Percentiles rank a stretch among this genome's conserved stretches.
Conservation (phyloP, 2,797 vertebrate species). For the Enteromius viviparus region DNA sequence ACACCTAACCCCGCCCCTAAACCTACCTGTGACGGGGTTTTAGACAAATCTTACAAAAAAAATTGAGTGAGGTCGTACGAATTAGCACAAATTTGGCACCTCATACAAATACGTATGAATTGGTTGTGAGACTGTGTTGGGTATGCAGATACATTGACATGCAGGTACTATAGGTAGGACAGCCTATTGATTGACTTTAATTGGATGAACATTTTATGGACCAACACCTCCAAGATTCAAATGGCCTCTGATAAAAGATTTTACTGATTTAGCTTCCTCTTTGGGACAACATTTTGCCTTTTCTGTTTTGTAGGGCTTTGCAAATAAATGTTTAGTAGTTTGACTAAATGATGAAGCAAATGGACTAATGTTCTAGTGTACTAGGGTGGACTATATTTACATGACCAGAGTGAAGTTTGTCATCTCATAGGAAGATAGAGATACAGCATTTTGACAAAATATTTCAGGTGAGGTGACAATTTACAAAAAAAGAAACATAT, state of each 20-base stretch:
- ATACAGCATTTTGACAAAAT: not conserved
- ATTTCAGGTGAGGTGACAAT: not conserved
- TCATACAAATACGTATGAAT: too few species aligned
- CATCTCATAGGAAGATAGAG: not conserved
- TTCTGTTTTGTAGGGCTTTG: not conserved
- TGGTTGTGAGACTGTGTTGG: too few species aligned
- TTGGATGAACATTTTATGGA: not conserved
- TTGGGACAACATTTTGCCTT: not conserved
- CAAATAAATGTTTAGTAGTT: not conserved
- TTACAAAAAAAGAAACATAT: not conserved
- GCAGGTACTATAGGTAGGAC: not conserved
- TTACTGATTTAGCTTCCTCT: not conserved
- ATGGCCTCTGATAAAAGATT: not conserved
- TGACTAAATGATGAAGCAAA: not conserved
- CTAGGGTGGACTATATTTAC: not conserved
- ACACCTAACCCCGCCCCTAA: too few species aligned
- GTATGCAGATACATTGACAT: not conserved
- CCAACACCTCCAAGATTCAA: not conserved
- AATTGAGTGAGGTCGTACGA: too few species aligned
- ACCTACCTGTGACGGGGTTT: too few species aligned
- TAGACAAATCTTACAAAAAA: too few species aligned
- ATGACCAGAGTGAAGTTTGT: not conserved
- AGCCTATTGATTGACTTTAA: not conserved
- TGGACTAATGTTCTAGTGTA: not conserved
- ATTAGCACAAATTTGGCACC: too few species aligned